A percentile compares a stretch with the other conserved stretches of the same genome.
Conservation (phyloP, 2,113 vertebrate genomes). For the Origma solitaria region DNA sequence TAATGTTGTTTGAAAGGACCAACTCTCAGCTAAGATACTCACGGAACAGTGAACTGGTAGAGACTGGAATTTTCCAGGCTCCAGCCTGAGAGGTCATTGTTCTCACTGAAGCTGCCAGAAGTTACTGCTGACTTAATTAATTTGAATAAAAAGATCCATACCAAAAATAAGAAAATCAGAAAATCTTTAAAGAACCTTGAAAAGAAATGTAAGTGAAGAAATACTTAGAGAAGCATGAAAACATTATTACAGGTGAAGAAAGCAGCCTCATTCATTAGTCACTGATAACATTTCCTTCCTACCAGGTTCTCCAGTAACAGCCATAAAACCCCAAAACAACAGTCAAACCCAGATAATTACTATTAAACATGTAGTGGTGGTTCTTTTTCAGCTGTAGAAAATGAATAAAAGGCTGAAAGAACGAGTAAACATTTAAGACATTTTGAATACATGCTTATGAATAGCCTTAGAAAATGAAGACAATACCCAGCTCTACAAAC, state of each 20-base stretch:
- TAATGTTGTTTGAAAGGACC: background rate
- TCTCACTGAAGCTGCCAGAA: background rate
- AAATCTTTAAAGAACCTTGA: background rate
- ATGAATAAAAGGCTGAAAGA: background rate
- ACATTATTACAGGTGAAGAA: background rate
- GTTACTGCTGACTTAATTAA: background rate
- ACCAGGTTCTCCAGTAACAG: background rate
- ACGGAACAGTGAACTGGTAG: background rate
- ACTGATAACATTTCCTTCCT: background rate
- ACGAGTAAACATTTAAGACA: background rate
- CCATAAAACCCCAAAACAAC: background rate
- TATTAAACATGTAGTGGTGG: background rate
- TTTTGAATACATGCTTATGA: background rate
- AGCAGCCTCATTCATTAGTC: background rate
- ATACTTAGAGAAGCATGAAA: background rate
- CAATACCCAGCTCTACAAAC: background rate
- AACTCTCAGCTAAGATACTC: background rate
- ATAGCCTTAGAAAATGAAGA: background rate
- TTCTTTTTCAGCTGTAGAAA: background rate
- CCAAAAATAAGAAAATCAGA: background rate
- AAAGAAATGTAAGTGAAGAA: background rate
- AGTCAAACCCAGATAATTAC: background rate
- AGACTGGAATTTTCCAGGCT: background rate
- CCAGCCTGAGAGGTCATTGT: background rate
- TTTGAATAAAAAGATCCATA: background rate